A percentile compares a stretch with the other conserved stretches of the same genome.
phyloP scores from a whole-genome alignment of 2,797 vertebrate genomes.

The Leucoraja ocellata region DNA sequence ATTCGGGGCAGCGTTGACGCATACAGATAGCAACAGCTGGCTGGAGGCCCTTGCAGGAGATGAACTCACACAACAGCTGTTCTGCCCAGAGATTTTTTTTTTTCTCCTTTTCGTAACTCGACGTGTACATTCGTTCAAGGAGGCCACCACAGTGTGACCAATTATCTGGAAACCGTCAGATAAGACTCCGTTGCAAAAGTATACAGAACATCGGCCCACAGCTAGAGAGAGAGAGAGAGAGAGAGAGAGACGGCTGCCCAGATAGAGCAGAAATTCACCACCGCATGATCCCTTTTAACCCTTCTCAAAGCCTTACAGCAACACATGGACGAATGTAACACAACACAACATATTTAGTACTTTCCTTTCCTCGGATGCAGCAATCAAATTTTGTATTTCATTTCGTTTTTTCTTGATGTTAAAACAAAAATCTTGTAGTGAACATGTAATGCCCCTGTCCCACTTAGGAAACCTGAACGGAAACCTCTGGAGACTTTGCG shows the following conservation, averaged over 20 bases:
- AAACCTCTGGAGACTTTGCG: too few relatives aligned
- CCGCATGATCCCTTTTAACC: not conserved
- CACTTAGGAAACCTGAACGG: too few relatives aligned
- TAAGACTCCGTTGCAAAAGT: not conserved
- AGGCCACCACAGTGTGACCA: conserved; percentile 29
- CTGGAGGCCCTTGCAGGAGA: conserved; percentile 15
- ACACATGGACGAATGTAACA: too few relatives aligned
- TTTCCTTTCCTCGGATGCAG: too few relatives aligned
- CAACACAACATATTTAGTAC: not conserved
- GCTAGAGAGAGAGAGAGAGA: too few relatives aligned
- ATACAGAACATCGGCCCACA: not conserved
- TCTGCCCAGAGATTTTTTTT: conserved; percentile 4
- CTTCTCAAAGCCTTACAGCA: not conserved
- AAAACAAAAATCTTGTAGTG: too few relatives aligned
- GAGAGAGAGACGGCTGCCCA: not conserved
- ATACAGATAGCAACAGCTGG: conserved; percentile 37
- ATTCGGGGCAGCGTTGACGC: conserved; percentile 21
- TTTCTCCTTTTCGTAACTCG: not conserved
- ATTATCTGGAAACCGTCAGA: conserved; percentile 18
- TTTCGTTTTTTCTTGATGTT: too few relatives aligned
- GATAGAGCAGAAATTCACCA: not conserved
- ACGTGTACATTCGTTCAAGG: not conserved
- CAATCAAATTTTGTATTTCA: too few relatives aligned
- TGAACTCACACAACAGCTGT: conserved; percentile 39
- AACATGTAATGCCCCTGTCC: too few relatives aligned